Evolutionary conservation across 2,888 invertebrate genomes (phyloP).

Genomic region (Stenichneumon culpator): DNA sequence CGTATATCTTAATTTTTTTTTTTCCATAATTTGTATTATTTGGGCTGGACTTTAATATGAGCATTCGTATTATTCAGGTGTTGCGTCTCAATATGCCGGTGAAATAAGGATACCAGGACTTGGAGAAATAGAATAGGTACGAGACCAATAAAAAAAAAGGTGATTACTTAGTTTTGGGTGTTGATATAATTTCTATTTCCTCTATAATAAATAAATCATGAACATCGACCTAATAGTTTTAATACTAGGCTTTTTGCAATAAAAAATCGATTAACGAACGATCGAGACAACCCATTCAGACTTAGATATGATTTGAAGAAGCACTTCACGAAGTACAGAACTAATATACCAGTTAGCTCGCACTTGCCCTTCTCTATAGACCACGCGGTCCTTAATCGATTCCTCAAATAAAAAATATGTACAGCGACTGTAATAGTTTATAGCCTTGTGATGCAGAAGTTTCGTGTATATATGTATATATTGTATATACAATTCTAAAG

Average conservation of each 20-base stretch:
- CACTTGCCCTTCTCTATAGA: background rate
- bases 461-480: background rate
- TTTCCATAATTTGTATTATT: background rate
- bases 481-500: slow-evolving; percentile 45
- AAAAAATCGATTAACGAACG: slow-evolving; percentile 16
- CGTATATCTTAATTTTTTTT: slow-evolving; percentile 65
- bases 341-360: slow-evolving; percentile 6
- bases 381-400: background rate
- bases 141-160: slow-evolving; percentile 30
- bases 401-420: slow-evolving; percentile 46
- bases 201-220: slow-evolving; percentile 59
- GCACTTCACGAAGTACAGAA: slow-evolving; percentile 11
- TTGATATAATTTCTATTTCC: slow-evolving; percentile 26
- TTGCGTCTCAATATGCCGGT: slow-evolving; percentile 79
- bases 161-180: slow-evolving; percentile 35
- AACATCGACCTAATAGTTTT: slow-evolving; percentile 43
- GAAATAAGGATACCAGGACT: slow-evolving; percentile 33
- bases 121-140: slow-evolving; percentile 41
- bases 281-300: slow-evolving; percentile 52
- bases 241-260: slow-evolving; percentile 23
- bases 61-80: slow-evolving; percentile 75
- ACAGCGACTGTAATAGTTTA: slow-evolving; percentile 38
- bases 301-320: slow-evolving; percentile 51
- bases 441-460: slow-evolving; percentile 28
- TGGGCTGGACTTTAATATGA: background rate